A percentile compares a stretch with the other conserved stretches of the same genome.
These are phyloP conservation scores for Pandemis heparana DNA, from an alignment of 2,888 invertebrate genomes.

Conservation along the genomic window DNA sequence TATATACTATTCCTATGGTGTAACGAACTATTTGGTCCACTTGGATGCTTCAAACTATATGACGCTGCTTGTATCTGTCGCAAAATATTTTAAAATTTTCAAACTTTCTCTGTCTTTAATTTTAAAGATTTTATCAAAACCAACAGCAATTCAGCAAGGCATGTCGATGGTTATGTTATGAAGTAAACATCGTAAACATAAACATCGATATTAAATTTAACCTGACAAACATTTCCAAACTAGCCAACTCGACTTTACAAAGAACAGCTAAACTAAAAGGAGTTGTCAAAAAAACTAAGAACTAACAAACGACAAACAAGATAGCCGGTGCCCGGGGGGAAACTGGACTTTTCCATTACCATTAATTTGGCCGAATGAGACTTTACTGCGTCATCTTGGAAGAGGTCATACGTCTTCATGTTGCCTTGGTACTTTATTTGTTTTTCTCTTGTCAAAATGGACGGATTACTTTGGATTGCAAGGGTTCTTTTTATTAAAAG, in stretches of 20 bases:
- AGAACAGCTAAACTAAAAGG: constrained; percentile 32
- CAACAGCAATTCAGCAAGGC: neutral
- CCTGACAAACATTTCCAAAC: neutral
- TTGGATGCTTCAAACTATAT: too few species aligned
- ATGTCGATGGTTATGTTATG: neutral
- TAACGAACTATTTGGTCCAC: too few species aligned
- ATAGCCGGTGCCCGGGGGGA: constrained; percentile 44
- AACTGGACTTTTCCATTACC: constrained; percentile 71
- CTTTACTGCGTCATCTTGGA: constrained; percentile 62
- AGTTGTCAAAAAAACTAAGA: constrained; percentile 32
- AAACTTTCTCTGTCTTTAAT: neutral
- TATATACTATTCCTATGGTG: too few species aligned
- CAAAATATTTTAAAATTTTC: too few species aligned
- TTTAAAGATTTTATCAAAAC: neutral
- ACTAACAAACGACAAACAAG: constrained; percentile 39
- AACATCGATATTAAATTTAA: constrained; percentile 4
- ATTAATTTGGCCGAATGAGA: constrained; percentile 66
- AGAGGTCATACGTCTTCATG: constrained; percentile 63
- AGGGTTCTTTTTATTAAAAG: constrained; percentile 1
- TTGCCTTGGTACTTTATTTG: constrained; percentile 52
- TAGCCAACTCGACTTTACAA: constrained; percentile 20
- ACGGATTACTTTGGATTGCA: neutral
- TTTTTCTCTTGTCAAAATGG: constrained; percentile 45
- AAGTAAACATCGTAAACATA: neutral
- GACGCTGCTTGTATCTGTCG: too few species aligned